Conservation (phyloP, 2,888 invertebrate species). For the Erannis defoliaria region DNA sequence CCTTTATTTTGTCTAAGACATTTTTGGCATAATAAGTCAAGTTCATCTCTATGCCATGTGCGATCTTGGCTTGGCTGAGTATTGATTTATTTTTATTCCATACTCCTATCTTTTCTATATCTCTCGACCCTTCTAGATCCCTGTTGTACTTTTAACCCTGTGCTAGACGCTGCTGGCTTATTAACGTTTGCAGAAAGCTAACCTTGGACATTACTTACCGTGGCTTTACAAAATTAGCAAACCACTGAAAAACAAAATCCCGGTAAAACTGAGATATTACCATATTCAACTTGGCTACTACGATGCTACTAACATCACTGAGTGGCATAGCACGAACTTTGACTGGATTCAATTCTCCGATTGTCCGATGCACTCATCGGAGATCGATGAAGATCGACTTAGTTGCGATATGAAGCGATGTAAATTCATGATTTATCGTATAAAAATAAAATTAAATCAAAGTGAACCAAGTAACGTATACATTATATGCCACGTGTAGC, state of each 20-base stretch:
- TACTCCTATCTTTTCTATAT: constrained; percentile 12
- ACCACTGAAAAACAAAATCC: too few relatives aligned
- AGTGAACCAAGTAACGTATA: too few relatives aligned
- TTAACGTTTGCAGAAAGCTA: too few relatives aligned
- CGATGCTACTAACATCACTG: too few relatives aligned
- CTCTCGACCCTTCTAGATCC: constrained; percentile 1
- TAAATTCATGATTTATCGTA: background rate
- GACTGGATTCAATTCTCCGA: too few relatives aligned
- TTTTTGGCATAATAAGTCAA: background rate
- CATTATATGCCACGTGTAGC: background rate
- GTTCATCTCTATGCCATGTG: background rate
- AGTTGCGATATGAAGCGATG: background rate
- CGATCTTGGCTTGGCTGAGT: constrained; percentile 2
- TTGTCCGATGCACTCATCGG: background rate
- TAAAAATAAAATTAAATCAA: background rate
- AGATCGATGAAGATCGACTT: background rate
- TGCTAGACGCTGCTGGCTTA: too few relatives aligned
- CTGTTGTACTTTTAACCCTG: constrained; percentile 2
- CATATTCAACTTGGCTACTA: too few relatives aligned
- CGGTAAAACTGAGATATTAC: too few relatives aligned
- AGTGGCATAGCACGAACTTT: too few relatives aligned
- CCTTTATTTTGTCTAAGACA: too few relatives aligned
- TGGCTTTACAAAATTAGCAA: too few relatives aligned
- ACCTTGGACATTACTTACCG: too few relatives aligned
- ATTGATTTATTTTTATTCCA: constrained; percentile 12